These are phyloP conservation scores for Chaetura pelagica DNA, from an alignment of 2,113 vertebrate species.

Conservation along the genomic window DNA sequence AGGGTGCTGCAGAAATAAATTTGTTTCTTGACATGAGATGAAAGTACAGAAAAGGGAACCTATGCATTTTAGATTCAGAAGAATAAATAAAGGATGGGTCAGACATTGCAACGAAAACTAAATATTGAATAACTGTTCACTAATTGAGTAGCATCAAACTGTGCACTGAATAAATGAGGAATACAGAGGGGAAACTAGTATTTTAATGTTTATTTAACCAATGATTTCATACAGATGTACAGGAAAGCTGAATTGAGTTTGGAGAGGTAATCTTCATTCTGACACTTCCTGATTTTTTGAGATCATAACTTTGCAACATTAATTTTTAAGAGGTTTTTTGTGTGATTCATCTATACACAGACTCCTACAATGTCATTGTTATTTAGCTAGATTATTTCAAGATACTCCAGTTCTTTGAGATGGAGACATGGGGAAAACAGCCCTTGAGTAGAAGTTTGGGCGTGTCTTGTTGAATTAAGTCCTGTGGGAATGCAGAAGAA, in stretches of 20 bases:
- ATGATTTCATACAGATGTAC: background rate
- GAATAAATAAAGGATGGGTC: conserved; percentile 34
- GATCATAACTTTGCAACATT: background rate
- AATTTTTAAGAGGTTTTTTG: background rate
- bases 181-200: background rate
- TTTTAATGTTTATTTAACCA: conserved; percentile 12
- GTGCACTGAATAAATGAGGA: background rate
- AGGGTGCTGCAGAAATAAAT: conserved; percentile 7
- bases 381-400: background rate
- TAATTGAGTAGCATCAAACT: conserved; percentile 7
- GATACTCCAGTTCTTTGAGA: background rate
- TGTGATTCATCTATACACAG: background rate
- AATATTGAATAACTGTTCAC: conserved; percentile 14
- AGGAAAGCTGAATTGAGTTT: background rate
- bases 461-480: background rate
- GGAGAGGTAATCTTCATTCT: background rate
- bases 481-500: background rate
- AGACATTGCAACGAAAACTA: background rate
- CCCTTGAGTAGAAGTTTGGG: background rate
- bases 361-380: background rate
- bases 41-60: conserved; percentile 11
- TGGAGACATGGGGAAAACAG: background rate
- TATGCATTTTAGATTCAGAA: conserved; percentile 24
- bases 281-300: background rate
- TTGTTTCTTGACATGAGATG: conserved; percentile 7